A percentile compares a stretch with the other conserved stretches of the same genome.
These are phyloP conservation scores for Pyxicephalus adspersus DNA, from an alignment of 2,113 vertebrate species.

Conservation along the genomic window DNA sequence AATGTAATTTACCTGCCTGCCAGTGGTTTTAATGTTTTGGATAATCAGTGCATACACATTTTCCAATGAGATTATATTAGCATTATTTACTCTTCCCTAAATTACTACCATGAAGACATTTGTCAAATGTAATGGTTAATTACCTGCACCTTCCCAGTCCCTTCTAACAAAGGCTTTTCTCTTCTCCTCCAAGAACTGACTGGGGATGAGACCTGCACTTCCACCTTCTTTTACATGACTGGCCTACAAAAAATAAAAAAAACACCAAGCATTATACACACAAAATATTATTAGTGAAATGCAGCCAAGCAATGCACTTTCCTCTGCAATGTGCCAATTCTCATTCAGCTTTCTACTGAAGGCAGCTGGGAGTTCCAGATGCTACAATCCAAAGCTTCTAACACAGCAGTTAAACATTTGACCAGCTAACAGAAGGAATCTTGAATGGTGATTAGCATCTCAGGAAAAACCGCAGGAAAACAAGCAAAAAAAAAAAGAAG, in stretches of 20 bases:
- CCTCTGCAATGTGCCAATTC: slow-evolving; percentile 32
- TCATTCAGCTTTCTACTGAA: slow-evolving; percentile 7
- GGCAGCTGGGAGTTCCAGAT: slow-evolving; percentile 36
- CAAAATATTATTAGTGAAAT: slow-evolving; percentile 43
- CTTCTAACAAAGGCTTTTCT: slow-evolving; percentile 96
- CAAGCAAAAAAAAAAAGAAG: slow-evolving; percentile 3
- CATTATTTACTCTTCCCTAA: background rate
- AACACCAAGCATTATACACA: slow-evolving; percentile 33
- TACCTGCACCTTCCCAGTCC: slow-evolving; percentile 88
- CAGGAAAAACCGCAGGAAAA: background rate
- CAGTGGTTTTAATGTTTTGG: no score
- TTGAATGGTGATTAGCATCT: background rate
- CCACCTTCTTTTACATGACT: slow-evolving; percentile 87
- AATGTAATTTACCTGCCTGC: no score
- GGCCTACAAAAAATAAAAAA: slow-evolving; percentile 74
- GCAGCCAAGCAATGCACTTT: slow-evolving; percentile 19
- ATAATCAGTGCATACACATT: no score
- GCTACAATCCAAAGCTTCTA: slow-evolving; percentile 19
- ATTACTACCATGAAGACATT: no score
- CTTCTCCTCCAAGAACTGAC: slow-evolving; percentile 97
- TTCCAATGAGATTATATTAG: background rate
- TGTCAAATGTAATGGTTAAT: slow-evolving; percentile 3
- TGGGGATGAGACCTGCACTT: slow-evolving; percentile 93
- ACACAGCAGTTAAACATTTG: slow-evolving; percentile 7
- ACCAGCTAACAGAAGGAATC: slow-evolving; percentile 15